Evolutionary conservation across 2,797 vertebrate genomes (phyloP).

Genomic region (Paedocypris micromegethes): DNA sequence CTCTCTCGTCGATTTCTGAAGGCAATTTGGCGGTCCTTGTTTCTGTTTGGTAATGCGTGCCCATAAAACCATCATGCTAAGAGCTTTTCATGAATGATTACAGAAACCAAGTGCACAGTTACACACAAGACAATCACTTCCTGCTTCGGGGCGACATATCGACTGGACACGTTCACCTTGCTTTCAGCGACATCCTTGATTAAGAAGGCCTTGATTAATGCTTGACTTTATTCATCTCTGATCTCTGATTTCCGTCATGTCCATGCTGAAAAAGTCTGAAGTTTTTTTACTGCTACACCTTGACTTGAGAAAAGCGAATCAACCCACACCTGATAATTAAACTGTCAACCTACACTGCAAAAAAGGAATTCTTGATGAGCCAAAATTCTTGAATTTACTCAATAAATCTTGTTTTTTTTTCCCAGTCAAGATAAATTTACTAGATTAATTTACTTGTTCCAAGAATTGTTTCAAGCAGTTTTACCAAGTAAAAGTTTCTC

Average conservation of each 20-base stretch:
- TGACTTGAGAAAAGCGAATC: too few species aligned
- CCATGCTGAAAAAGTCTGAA: too few species aligned
- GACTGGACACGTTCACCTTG: neutral
- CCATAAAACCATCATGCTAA: neutral
- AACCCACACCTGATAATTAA: too few species aligned
- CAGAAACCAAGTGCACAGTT: conserved; percentile 4
- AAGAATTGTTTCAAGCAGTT: too few species aligned
- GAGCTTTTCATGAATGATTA: conserved; percentile 1
- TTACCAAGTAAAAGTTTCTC: too few species aligned
- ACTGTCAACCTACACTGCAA: too few species aligned
- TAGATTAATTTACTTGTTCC: too few species aligned
- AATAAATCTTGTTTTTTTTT: too few species aligned
- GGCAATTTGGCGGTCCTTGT: neutral
- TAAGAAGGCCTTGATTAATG: neutral
- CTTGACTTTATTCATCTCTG: neutral
- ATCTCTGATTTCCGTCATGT: neutral
- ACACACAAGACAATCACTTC: neutral
- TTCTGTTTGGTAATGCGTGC: neutral
- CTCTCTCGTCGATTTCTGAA: conserved; percentile 7
- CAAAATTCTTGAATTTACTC: too few species aligned
- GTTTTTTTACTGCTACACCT: too few species aligned
- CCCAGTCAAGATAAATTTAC: too few species aligned
- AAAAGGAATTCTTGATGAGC: too few species aligned
- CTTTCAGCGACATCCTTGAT: neutral
- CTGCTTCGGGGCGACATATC: neutral